Evolutionary conservation across 2,113 vertebrate species (phyloP), one percentile per base, ranked within the genome.

Genomic region (Apeltes quadracus): DNA sequence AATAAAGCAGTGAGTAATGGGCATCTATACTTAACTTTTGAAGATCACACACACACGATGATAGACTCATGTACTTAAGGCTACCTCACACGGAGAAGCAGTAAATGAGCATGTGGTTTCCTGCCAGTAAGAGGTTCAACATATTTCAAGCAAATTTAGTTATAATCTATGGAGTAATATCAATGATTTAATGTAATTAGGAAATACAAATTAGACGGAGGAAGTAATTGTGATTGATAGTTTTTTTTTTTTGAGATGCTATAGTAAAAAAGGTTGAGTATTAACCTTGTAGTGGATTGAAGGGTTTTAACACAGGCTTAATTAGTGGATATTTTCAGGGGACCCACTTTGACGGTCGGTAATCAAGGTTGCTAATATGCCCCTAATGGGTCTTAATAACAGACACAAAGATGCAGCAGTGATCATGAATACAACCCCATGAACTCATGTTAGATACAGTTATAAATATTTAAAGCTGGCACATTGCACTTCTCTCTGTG

Each of bases 1-100:
- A 78, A 86, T 88, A 88, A 91, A 91, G 66, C 71, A 74, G 59
- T 67, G 46, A 22, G 79, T 83, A 89, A 88, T 81, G 75, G 65
- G 74, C 74, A 70, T 61, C 75, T 64, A 67, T 39, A 23, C 32
- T 78, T 62, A 90, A 87, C 78, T 67, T 85, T 79, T 81, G 69
- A 82, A 81, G 78, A 86, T 84, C 18, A 12, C 68, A 14, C 25
- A 62, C 64, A 27, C 48, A 82, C 5, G 11, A 69, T 77, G 38
- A 73, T n/a, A 78, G 46, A 82, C 58, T 78, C 84, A 58, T 84
- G 68, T 79, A 86, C 86, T 86, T 88, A 79, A 87, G 80, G 63
- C 25, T 71, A 83, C 89, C 83, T 86, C 86, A 88, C 88, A 84
- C 72, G 76, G 73, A 74, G 75, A 25, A 61, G 39, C 61, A 67